Evolutionary conservation across 1,140 invertebrate genomes (phyloP).

Genomic region (Pseudomyrmex sp.): DNA sequence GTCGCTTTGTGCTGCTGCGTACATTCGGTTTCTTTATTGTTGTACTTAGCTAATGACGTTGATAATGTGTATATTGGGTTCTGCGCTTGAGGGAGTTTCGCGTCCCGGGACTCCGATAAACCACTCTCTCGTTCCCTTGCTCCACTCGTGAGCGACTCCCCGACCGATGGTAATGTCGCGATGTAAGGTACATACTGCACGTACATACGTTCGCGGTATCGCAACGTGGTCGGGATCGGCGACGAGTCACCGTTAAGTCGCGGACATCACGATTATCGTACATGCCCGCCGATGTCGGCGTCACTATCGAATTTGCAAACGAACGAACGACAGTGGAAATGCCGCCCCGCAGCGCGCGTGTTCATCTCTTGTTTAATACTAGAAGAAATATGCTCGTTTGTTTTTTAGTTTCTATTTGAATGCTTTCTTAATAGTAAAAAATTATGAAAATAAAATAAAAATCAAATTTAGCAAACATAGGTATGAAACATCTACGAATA

Average conservation of each 20-base stretch:
- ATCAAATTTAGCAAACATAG: too few species aligned
- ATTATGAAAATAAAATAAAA: too few species aligned
- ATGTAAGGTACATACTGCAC: slow-evolving; percentile 45
- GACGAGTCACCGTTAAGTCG: slow-evolving; percentile 76
- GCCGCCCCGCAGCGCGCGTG: background rate
- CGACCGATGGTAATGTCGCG: slow-evolving; percentile 55
- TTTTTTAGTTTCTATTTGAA: too few species aligned
- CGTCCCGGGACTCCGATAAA: slow-evolving; percentile 41
- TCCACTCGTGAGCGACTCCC: slow-evolving; percentile 14
- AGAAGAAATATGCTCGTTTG: too few species aligned
- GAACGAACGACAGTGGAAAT: slow-evolving; percentile 9
- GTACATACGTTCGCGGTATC: slow-evolving; percentile 63
- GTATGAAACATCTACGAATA: too few species aligned
- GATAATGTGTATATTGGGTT: slow-evolving; percentile 41
- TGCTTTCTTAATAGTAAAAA: too few species aligned
- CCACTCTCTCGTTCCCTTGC: slow-evolving; percentile 52
- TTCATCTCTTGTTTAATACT: too few species aligned
- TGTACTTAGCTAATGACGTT: background rate
- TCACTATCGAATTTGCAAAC: slow-evolving; percentile 65
- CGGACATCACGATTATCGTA: slow-evolving; percentile 75
- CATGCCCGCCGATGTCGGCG: slow-evolving; percentile 64
- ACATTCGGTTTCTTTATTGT: background rate
- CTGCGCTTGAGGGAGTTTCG: slow-evolving; percentile 13
- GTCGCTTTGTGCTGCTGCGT: too few species aligned
- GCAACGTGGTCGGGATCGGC: slow-evolving; percentile 64